Conservation (phyloP, 1,140 invertebrate genomes). For the Drosophila athabasca region DNA sequence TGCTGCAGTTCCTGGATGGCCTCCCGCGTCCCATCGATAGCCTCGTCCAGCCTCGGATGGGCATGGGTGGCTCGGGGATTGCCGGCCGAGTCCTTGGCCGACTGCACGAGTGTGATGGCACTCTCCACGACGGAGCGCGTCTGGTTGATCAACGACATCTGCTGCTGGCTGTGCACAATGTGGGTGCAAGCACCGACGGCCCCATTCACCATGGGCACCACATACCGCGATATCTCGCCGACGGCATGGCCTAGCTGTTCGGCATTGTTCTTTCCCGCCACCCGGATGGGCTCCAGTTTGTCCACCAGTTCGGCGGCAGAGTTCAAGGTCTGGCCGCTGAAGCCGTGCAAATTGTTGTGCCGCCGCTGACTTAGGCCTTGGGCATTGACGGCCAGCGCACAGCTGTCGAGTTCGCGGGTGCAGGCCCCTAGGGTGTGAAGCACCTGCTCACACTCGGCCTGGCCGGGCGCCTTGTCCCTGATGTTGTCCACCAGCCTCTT, state of each 20-base stretch:
- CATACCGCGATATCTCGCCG: constrained; percentile 89
- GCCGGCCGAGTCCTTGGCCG: constrained; percentile 95
- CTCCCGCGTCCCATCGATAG: constrained; percentile 90
- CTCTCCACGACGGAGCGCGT: constrained; percentile 97
- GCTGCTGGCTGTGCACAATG: constrained; percentile 94
- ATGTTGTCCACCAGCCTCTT: constrained; percentile 96
- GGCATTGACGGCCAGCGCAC: constrained; percentile 93
- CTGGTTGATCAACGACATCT: constrained; percentile 95
- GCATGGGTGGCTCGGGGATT: constrained; percentile 93
- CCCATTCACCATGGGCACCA: constrained; percentile 92
- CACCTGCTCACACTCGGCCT: constrained; percentile 95
- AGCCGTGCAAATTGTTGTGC: constrained; percentile 91
- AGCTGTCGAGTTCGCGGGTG: constrained; percentile 93
- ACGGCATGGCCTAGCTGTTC: constrained; percentile 96
- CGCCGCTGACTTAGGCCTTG: constrained; percentile 90
- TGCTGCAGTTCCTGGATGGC: constrained; percentile 92
- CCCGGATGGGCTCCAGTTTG: constrained; percentile 91
- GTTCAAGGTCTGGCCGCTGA: constrained; percentile 90
- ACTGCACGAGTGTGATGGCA: constrained; percentile 92
- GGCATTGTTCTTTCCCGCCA: constrained; percentile 94
- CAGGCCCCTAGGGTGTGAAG: constrained; percentile 91
- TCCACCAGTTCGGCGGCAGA: constrained; percentile 91
- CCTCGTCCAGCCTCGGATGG: constrained; percentile 93
- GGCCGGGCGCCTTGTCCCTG: constrained; percentile 96
- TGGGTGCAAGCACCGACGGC: constrained; percentile 95